These are phyloP conservation scores for Notodonta ziczac DNA, from an alignment of 2,888 invertebrate genomes.

Conservation along the genomic window DNA sequence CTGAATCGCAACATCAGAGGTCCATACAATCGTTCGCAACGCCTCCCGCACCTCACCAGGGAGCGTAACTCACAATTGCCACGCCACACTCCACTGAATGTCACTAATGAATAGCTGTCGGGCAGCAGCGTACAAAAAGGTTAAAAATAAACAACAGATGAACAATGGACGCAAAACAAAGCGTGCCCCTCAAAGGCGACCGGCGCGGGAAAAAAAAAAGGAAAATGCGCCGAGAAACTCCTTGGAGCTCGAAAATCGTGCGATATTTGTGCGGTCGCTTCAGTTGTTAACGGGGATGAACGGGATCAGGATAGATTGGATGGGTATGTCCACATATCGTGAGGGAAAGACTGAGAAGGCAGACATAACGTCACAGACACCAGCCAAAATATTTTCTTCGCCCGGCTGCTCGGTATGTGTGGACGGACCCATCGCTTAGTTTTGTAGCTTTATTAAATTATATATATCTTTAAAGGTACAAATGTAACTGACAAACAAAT, in stretches of 20 bases:
- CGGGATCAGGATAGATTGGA: conserved; percentile 15
- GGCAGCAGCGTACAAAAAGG: conserved; percentile 37
- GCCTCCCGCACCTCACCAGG: too few relatives aligned
- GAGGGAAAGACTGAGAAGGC: too few relatives aligned
- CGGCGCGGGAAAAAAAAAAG: conserved; percentile 24
- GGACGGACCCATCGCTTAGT: neutral
- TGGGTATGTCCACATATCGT: neutral
- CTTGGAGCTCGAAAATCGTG: conserved; percentile 12
- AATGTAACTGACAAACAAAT: too few relatives aligned
- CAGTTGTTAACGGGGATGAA: conserved; percentile 32
- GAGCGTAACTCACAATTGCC: conserved; percentile 34
- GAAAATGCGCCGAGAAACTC: conserved; percentile 18
- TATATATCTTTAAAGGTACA: too few relatives aligned
- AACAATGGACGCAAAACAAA: conserved; percentile 48
- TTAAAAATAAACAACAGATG: conserved; percentile 41
- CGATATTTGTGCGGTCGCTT: conserved; percentile 15
- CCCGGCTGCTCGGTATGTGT: too few relatives aligned
- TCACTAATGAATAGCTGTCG: conserved; percentile 40
- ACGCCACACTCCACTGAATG: conserved; percentile 26
- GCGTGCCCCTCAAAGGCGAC: conserved; percentile 34
- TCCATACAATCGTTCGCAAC: too few relatives aligned
- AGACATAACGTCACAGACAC: too few relatives aligned
- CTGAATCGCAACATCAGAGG: too few relatives aligned
- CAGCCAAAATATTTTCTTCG: too few relatives aligned
- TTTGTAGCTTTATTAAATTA: neutral